Percentiles rank a stretch among this genome's conserved stretches.
Conservation (phyloP, 2,113 vertebrate genomes). For the Arenaria interpres region DNA sequence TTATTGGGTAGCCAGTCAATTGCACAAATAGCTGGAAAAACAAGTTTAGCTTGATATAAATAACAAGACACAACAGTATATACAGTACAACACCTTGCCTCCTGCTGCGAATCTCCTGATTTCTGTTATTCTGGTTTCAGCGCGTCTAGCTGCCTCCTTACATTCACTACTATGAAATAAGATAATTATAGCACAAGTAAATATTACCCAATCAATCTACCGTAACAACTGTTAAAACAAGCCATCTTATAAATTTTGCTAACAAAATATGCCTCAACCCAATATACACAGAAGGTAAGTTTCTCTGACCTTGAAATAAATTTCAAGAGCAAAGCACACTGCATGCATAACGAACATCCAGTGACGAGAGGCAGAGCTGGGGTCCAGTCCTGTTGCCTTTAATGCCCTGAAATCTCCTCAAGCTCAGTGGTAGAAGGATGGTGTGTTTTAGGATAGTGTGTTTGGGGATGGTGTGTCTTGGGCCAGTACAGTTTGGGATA, state of each 20-base stretch:
- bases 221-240: conserved; percentile 66
- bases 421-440: not conserved
- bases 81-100: conserved; percentile 17
- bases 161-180: conserved; percentile 31
- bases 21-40: conserved; percentile 58
- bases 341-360: not conserved
- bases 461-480: not conserved
- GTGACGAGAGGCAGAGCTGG: not conserved
- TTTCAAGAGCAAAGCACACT: conserved; percentile 19
- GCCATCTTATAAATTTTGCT: conserved; percentile 51
- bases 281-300: not conserved
- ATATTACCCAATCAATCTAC: conserved; percentile 48
- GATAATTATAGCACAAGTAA: conserved; percentile 64
- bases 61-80: conserved; percentile 30
- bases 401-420: not conserved
- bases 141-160: not conserved
- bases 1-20: conserved; percentile 45
- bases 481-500: too few species aligned
- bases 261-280: conserved; percentile 37
- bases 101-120: conserved; percentile 22
- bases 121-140: conserved; percentile 48
- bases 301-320: conserved; percentile 36
- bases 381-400: not conserved
- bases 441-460: not conserved
- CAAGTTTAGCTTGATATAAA: conserved; percentile 58